Percentiles rank a stretch among this genome's conserved stretches.
phyloP scores from a whole-genome alignment of 2,888 invertebrate species.

The Chesias legatella region DNA sequence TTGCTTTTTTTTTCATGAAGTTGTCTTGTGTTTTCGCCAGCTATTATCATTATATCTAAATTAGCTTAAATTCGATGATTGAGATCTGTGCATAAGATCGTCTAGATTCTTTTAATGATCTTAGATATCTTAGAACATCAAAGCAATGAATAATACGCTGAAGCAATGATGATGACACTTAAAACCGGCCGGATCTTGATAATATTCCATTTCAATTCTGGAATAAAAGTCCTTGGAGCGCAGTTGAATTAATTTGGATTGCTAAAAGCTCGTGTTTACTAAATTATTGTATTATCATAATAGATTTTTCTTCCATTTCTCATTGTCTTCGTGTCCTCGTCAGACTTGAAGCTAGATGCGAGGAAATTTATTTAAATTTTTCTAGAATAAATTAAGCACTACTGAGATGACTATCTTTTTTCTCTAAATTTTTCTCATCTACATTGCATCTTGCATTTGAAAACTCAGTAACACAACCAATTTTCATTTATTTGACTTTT shows the following conservation, averaged over 20 bases:
- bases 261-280: constrained; percentile 7
- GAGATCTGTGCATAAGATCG: no score
- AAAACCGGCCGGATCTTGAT: constrained; percentile 6
- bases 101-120: no score
- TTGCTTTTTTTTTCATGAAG: no score
- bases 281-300: constrained; percentile 8
- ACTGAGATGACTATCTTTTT: not conserved
- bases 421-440: not conserved
- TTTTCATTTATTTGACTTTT: no score
- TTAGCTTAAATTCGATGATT: no score
- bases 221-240: constrained; percentile 3
- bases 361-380: constrained; percentile 9
- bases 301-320: constrained; percentile 19
- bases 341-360: constrained; percentile 3
- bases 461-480: no score
- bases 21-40: no score
- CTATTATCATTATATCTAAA: no score
- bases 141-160: no score
- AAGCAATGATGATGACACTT: constrained; percentile 8
- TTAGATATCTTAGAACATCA: no score
- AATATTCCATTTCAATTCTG: constrained; percentile 12
- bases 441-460: no score
- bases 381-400: constrained; percentile 3
- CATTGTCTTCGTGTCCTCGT: constrained; percentile 17
- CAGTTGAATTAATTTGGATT: constrained; percentile 12